Conservation (phyloP, 2,888 invertebrate genomes). For the Tortrix viridana region DNA sequence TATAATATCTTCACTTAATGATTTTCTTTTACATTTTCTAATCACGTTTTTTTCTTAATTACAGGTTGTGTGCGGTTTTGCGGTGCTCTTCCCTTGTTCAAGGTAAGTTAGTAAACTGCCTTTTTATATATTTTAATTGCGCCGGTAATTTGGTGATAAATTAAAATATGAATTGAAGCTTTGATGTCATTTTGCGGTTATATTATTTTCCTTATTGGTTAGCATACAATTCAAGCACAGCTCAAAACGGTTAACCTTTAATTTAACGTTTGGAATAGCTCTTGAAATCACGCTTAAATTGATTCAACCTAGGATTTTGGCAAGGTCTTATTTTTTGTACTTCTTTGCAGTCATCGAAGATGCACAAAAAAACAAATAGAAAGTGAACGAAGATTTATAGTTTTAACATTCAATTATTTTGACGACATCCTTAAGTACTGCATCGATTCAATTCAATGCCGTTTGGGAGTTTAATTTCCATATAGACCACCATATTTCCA, state of each 20-base stretch:
- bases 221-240: not conserved
- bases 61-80: conserved; percentile 52
- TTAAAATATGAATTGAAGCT: no score
- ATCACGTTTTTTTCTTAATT: conserved; percentile 48
- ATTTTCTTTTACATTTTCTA: conserved; percentile 37
- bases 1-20: conserved; percentile 37
- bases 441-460: no score
- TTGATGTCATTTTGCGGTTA: not conserved
- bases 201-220: conserved; percentile 6
- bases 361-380: not conserved
- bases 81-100: conserved; percentile 51
- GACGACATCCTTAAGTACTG: no score
- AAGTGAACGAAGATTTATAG: not conserved
- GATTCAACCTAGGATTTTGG: not conserved
- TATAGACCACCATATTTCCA: no score
- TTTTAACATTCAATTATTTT: not conserved
- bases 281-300: not conserved
- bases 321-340: conserved; percentile 4
- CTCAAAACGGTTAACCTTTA: conserved; percentile 2
- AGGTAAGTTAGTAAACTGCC: conserved; percentile 51
- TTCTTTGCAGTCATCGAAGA: not conserved
- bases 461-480: no score
- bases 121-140: conserved; percentile 1
- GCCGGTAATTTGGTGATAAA: not conserved
- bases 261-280: not conserved